Percentiles rank a stretch among this genome's conserved stretches.
phyloP scores from a whole-genome alignment of 35 echinoderm and acorn worm species.

The Amphiura filiformis region DNA sequence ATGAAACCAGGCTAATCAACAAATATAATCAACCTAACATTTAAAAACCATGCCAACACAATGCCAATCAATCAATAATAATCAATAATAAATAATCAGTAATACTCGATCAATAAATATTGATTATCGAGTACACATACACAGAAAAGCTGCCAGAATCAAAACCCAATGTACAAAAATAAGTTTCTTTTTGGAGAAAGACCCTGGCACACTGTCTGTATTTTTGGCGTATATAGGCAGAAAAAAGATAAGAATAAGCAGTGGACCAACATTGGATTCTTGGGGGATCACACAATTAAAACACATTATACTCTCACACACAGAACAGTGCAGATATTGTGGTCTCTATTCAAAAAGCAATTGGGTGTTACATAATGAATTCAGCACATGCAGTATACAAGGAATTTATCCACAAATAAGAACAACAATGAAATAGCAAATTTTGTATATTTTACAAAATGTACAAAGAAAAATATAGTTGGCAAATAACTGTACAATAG shows the following conservation, averaged over 20 bases:
- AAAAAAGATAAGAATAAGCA: background rate
- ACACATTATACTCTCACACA: background rate
- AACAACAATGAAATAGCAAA: background rate
- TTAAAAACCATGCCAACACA: background rate
- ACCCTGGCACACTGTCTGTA: background rate
- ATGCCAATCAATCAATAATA: background rate
- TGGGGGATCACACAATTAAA: background rate
- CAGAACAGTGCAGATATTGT: background rate
- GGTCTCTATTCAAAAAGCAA: background rate
- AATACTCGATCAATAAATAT: background rate
- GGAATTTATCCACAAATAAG: slow-evolving; percentile 2
- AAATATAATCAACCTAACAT: background rate
- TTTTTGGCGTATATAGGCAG: background rate
- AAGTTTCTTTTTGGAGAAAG: background rate
- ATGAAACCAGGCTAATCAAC: background rate
- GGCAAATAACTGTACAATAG: too few relatives aligned
- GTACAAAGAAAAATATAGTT: too few relatives aligned
- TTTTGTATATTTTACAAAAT: background rate
- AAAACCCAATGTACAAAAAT: slow-evolving; percentile 5
- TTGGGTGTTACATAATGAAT: background rate
- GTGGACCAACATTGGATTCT: background rate
- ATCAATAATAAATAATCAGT: background rate
- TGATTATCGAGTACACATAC: background rate
- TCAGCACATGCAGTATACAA: background rate
- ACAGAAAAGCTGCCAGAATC: slow-evolving; percentile 11